Conservation (phyloP, 2,888 invertebrate species). For the Nephrocerus scutellatus region DNA sequence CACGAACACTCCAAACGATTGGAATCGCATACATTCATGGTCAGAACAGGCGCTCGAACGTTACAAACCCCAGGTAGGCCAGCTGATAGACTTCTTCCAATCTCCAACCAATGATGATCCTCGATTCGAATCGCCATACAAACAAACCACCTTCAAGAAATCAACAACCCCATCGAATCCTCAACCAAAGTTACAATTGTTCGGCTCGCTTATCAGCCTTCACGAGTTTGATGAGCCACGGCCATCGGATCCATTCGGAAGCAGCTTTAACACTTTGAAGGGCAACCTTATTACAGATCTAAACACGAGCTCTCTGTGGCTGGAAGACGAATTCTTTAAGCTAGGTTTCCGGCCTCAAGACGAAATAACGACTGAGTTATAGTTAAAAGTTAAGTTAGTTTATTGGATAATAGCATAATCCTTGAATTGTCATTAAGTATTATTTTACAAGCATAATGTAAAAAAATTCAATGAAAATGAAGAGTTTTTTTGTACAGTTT, state of each 20-base stretch:
- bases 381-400: slow-evolving; percentile 19
- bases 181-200: slow-evolving; percentile 41
- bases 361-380: slow-evolving; percentile 81
- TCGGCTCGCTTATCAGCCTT: slow-evolving; percentile 46
- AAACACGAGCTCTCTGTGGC: slow-evolving; percentile 56
- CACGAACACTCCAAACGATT: slow-evolving; percentile 70
- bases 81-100: slow-evolving; percentile 70
- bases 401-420: no score
- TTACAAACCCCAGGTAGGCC: slow-evolving; percentile 66
- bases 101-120: slow-evolving; percentile 22
- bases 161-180: slow-evolving; percentile 31
- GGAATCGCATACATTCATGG: slow-evolving; percentile 76
- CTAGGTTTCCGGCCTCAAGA: slow-evolving; percentile 81
- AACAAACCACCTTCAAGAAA: slow-evolving; percentile 20
- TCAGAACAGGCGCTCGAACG: slow-evolving; percentile 68
- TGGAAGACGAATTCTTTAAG: slow-evolving; percentile 75
- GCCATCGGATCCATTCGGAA: slow-evolving; percentile 52
- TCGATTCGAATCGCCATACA: slow-evolving; percentile 17
- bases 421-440: no score
- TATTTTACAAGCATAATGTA: no score
- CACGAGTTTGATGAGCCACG: slow-evolving; percentile 48
- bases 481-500: no score
- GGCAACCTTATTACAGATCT: slow-evolving; percentile 46
- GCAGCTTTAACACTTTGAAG: slow-evolving; percentile 52
- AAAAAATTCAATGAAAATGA: no score